Evolutionary conservation across 2,888 invertebrate genomes (phyloP), one percentile per base, ranked within the genome.

Genomic region (Stenotaenia linearis): DNA sequence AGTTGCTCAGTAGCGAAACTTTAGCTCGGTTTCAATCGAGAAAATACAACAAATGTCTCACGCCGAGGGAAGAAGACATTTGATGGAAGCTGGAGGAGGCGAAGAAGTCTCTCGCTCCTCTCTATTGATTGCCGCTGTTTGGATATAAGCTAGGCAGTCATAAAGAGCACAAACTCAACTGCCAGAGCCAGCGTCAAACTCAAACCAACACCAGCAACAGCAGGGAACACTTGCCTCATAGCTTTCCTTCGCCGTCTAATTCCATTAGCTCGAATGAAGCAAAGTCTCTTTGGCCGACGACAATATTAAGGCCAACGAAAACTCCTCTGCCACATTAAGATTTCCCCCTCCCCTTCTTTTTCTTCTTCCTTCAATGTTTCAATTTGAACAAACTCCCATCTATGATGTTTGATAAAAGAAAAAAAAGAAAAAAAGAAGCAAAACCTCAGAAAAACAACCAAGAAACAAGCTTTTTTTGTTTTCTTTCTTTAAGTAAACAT

Each of bases 81-180:
- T 61, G 61, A 61, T 61, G 61, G 61, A 61, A 61, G 61, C 23
- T 61, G 61, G 61, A 61, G 61, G 25, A 61, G 61, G 61, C 7
- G 61, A 28, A 61, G 61, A 15, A 61, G 61, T 25, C 61, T 25
- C 61, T 25, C 61, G 61, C 61, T 61, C 61, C 6, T 61, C 61
- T 61, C 61, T 61, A 61, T 61, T 61, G 61, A 61, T 61, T 61
- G 61, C 61, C 61, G 61, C 61, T 61, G 61, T 61, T 61, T 61
- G 61, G 61, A 61, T 61, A 61, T 61, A 61, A 61, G 61, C 61
- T 61, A 61, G 61, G 61, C 61, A 61, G 61, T 61, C 61, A 61
- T 61, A 61, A 61, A 61, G 61, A 61, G 61, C 61, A 61, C 61
- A 61, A 61, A 61, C 61, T 61, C 61, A 61, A 61, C 61, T 61